Base-by-base conservation (phyloP, 2,888 invertebrate genomes). In the Xestia xanthographa region DNA sequence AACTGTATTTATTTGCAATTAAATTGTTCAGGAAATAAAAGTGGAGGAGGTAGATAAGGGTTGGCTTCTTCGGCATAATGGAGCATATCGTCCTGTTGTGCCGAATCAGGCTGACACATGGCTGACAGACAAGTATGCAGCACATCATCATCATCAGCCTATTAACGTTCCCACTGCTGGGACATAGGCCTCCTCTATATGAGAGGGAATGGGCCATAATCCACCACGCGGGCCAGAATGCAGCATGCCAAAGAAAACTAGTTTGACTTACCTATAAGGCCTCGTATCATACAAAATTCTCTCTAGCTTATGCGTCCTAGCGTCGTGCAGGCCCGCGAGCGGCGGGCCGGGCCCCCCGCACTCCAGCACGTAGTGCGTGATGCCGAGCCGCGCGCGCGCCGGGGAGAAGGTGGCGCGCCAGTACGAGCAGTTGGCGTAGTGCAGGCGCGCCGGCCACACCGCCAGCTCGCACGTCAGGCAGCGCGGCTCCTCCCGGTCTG, bases 271-370 rank as follows among this genome's bases (percentile, higher is more conserved):
- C 96, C 96, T 96, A 95, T 97, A 97, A 92, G 97, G 97, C 95
- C 97, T 97, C 93, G 97, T 98, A 94, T 98, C 99, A 95, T 98
- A 98, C 87, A 98, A 96, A 89, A 98, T 97, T 94, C 98, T 97
- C 86, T 98, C 97, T 94, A 98, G 97, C 92, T 98, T 98, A 95
- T 98, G 98, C 67, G 97, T 98, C 89, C 97, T 97, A 90, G 98
- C 97, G 86, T 97, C 97, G 93, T 98, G 98, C 86, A 98, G 97
- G 41, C 97, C 98, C 66, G 98, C 98, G 88, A 98, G 97, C 80
- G 99, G 99, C 84, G 99, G 97, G 80, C 98, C 98, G 63, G 99
- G 99, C n/a, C 99, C 99, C 89, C 98, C 98, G 94, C 99, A 99
- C 92, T 98, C 98, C 88, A 99, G 97, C 87, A 98, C 98, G 93